Evolutionary conservation across 1,140 invertebrate species (phyloP).

Genomic region (Megalopta genalis): DNA sequence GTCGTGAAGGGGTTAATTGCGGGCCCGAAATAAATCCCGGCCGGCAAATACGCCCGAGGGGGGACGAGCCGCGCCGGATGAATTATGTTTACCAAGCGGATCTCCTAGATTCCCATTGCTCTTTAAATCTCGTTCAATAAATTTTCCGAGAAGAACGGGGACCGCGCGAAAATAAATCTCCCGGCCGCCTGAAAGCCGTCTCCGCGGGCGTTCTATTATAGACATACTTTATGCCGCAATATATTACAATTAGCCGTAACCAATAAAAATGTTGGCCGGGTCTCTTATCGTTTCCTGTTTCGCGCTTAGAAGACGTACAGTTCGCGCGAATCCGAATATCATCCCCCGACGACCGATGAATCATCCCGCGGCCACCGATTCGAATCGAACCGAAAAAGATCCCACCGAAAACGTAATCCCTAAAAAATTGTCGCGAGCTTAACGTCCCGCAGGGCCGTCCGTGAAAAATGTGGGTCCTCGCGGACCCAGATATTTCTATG

Average conservation of each 20-base stretch:
- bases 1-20: background rate
- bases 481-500: too few relatives aligned
- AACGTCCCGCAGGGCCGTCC: too few relatives aligned
- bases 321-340: slow-evolving; percentile 21
- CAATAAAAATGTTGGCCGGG: slow-evolving; percentile 22
- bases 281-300: slow-evolving; percentile 27
- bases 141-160: slow-evolving; percentile 37
- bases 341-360: background rate
- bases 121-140: slow-evolving; percentile 47
- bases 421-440: too few relatives aligned
- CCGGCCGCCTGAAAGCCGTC: slow-evolving; percentile 24
- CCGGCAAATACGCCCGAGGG: background rate
- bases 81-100: slow-evolving; percentile 31
- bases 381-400: background rate
- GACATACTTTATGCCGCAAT: slow-evolving; percentile 37
- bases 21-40: background rate
- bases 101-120: slow-evolving; percentile 42
- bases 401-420: too few relatives aligned
- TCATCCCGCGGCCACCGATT: background rate
- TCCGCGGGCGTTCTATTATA: slow-evolving; percentile 41
- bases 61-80: background rate
- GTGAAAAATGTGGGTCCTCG: too few relatives aligned
- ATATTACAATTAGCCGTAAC: slow-evolving; percentile 40
- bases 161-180: slow-evolving; percentile 31
- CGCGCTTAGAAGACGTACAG: background rate